phyloP scores from a whole-genome alignment of 2,113 vertebrate species.

The Petromus typicus region DNA sequence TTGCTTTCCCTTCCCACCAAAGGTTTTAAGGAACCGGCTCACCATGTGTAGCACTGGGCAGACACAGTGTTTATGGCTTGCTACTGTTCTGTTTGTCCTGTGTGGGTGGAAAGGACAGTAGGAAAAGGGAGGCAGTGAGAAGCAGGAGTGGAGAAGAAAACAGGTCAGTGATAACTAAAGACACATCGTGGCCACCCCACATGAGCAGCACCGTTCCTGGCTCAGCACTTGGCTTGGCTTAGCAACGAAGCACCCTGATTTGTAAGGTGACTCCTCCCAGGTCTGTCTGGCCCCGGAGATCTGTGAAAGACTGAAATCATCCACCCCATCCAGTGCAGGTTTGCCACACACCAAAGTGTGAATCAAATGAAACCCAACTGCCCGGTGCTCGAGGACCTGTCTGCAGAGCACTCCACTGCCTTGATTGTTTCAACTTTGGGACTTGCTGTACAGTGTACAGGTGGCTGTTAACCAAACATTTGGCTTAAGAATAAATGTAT shows the following conservation, averaged over 20 bases:
- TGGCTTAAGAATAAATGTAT: not conserved
- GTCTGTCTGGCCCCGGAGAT: not conserved
- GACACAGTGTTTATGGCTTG: not conserved
- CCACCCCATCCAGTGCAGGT: not conserved
- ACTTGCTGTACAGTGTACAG: not conserved
- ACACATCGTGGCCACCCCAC: not conserved
- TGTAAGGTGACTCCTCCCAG: accelerated
- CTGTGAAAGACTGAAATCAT: not conserved
- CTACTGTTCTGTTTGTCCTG: not conserved
- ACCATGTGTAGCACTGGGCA: not conserved
- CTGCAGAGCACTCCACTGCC: not conserved
- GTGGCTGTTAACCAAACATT: not conserved
- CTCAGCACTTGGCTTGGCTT: not conserved
- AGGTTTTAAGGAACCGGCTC: not conserved
- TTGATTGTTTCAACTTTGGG: not conserved
- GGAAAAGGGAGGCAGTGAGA: not conserved
- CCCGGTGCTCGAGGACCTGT: not conserved
- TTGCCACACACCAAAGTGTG: not conserved
- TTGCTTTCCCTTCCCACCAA: not conserved
- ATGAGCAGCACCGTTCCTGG: accelerated
- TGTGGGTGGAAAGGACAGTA: not conserved
- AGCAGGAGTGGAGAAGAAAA: not conserved
- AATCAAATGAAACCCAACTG: not conserved
- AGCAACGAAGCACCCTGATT: no score
- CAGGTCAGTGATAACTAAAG: not conserved